These are phyloP conservation scores for Camptogramma bilineatum DNA, from an alignment of 2,888 invertebrate genomes.

Conservation along the genomic window DNA sequence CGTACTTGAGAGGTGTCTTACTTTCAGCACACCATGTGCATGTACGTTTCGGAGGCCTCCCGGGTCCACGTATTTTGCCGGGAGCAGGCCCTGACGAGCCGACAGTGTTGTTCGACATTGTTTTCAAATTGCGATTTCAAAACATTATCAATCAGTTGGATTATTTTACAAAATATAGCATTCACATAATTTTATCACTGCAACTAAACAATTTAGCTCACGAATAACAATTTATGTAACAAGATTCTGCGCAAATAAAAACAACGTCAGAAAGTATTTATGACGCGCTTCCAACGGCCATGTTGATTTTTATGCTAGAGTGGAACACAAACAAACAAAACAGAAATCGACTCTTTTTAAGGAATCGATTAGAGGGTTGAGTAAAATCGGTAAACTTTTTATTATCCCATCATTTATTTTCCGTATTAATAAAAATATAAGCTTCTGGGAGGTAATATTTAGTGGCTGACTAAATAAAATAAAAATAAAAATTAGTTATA, in stretches of 20 bases:
- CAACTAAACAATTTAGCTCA: slow-evolving; percentile 38
- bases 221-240: slow-evolving; percentile 33
- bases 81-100: slow-evolving; percentile 83
- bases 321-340: neutral
- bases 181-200: slow-evolving; percentile 64
- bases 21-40: slow-evolving; percentile 96
- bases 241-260: slow-evolving; percentile 74
- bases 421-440: too few species aligned
- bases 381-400: neutral
- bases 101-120: slow-evolving; percentile 82
- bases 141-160: slow-evolving; percentile 62
- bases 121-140: slow-evolving; percentile 58
- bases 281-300: slow-evolving; percentile 83
- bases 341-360: neutral
- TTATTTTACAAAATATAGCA: slow-evolving; percentile 42
- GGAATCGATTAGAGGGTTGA: neutral
- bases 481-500: too few species aligned
- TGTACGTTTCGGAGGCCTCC: slow-evolving; percentile 92
- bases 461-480: too few species aligned
- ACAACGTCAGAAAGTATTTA: slow-evolving; percentile 81
- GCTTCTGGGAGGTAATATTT: too few species aligned
- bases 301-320: slow-evolving; percentile 51
- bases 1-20: slow-evolving; percentile 93
- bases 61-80: slow-evolving; percentile 88
- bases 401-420: too few species aligned